A percentile compares a stretch with the other conserved stretches of the same genome.
Conservation (phyloP, 2,888 invertebrate genomes). For the Bellardia pandia region DNA sequence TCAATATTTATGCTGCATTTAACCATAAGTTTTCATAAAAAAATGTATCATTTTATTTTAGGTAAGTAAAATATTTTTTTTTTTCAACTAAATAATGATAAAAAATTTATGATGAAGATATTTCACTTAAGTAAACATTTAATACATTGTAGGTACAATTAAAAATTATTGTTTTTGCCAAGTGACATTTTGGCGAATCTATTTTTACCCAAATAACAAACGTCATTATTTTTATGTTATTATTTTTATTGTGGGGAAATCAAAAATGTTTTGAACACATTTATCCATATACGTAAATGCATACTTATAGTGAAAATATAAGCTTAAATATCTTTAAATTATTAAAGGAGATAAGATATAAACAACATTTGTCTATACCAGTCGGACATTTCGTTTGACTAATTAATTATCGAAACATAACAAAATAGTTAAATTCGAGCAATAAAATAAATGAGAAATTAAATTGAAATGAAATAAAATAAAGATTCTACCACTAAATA, state of each 20-base stretch:
- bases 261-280: not conserved
- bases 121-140: too few relatives aligned
- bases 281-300: not conserved
- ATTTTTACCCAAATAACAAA: not conserved
- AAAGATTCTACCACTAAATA: constrained; percentile 8
- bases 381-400: constrained; percentile 14
- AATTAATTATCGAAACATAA: constrained; percentile 14
- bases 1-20: not conserved
- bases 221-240: not conserved
- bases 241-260: not conserved
- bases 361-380: constrained; percentile 18
- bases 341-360: constrained; percentile 52
- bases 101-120: too few relatives aligned
- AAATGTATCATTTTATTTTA: not conserved
- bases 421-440: not conserved
- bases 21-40: not conserved
- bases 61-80: too few relatives aligned
- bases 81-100: too few relatives aligned
- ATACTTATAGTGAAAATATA: not conserved
- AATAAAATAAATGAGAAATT: not conserved
- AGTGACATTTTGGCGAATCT: not conserved
- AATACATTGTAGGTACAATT: too few relatives aligned
- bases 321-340: constrained; percentile 47
- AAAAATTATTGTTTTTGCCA: not conserved
- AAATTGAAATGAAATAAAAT: constrained; percentile 7